Evolutionary conservation across 1,140 invertebrate genomes (phyloP), one percentile per base, ranked within the genome.

Genomic region (Lordiphosa stackelbergi): DNA sequence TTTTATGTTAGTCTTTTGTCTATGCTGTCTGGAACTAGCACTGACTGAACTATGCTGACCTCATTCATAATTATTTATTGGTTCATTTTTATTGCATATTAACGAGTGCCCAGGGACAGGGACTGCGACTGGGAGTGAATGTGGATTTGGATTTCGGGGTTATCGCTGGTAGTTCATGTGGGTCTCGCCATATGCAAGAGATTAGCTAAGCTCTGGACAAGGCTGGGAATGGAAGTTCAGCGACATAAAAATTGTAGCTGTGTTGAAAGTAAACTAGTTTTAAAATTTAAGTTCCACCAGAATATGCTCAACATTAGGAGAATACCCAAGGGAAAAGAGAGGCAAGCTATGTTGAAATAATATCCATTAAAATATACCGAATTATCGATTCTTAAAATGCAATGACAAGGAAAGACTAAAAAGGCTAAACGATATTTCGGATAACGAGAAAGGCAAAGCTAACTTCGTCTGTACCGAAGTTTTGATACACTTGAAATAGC

Each of bases 1-100:
- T 24, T 24, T 24, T 31, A 16, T 31, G 28, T 58, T 49, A 49
- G 57, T 57, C 57, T 73, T 69, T 83, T 83, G 77, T 83, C 72
- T 83, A 60, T 71, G 61, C 56, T 61, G 38, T 38, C 47, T 41
- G 52, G 63, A 83, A 68, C 74, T 73, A 74, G 66, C 66, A 53
- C 28, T 31, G 28, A 31, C 54, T 83, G 77, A 83, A 83, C 77
- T 83, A 70, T 83, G 77, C 69, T 83, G 77, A 83, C 77, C 77
- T 83, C 77, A 83, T 83, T 83, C 77, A 83, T 83, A 83, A 83
- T 83, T 83, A 83, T 83, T 83, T 83, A 83, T 83, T 83, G 78
- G 78, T 77, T 69, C 69, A 77, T 72, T 84, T 78, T 77, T 84
- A 83, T 83, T 83, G 77, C 78, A 83, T 83, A 84, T 84, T 83